Evolutionary conservation across 2,888 invertebrate genomes (phyloP), one percentile per base, ranked within the genome.

Genomic region (Himalopsyche tibetana): DNA sequence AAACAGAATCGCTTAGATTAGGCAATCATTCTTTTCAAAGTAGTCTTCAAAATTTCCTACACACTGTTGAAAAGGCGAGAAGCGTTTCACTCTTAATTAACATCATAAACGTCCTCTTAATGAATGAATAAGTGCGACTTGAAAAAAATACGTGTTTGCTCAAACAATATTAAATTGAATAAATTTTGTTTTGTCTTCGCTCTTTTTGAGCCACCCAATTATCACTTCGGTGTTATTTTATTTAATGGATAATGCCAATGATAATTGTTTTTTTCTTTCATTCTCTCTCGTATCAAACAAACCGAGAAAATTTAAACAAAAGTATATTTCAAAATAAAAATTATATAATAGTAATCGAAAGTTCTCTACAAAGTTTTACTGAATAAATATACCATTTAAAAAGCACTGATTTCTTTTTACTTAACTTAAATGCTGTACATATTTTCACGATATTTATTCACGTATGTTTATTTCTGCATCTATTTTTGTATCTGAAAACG

Each of bases 221-320:
- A 74, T 74, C 74, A 74, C 74, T 74, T 38, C 38, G 15, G 74
- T 74, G 74, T 74, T 74, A 74, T 74, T 74, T 74, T 74, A 36
- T 74, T 74, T 74, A 74, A 74, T 74, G 74, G 74, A 74, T 74
- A 74, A 74, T 74, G 84, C 51, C 84, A 87, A 84, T 88, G 87
- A 89, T 89, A 89, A 89, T 89, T 88, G 88, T 88, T 74, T 74
- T 85, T 80, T 80, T n/a, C n/a, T n/a, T 83, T 80, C 56, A 17
- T 82, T 56, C 40, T 56, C 56, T 82, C 56, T 40, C 38, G 15
- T 28, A 74, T 74, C 38, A 74, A 74, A 74, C 74, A 38, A 36
- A 74, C 19, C 74, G 74, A 36, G 38, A 36, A 74, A 74, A 74
- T 0, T 5, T 11, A 19, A 11, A 63, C 63, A 63, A 63, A 19